Evolutionary conservation across 2,113 vertebrate genomes (phyloP), one percentile per base, ranked within the genome.

Genomic region (Triplophysa dalaica): DNA sequence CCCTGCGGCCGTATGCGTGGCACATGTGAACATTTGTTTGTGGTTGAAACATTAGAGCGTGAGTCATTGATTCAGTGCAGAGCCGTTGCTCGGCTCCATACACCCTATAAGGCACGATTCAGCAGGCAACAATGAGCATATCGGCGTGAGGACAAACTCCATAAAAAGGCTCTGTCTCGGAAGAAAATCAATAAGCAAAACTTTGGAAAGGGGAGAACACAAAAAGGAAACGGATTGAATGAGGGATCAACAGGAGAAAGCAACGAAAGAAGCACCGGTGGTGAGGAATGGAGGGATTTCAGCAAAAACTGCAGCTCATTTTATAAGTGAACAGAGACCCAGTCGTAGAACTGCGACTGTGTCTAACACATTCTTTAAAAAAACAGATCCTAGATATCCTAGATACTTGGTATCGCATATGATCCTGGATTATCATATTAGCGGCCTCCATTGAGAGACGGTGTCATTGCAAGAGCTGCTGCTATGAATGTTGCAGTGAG

Each of bases 221-320:
- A 73, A 77, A 73, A 48, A 60, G 17, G 56, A 52, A 70, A 63
- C 29, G 52, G 62, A 82, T 33, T 73, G 29, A 72, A 82, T 72
- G 66, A 77, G 45, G 64, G 45, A 58, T 76, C 62, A 24, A 64
- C 26, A 81, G n/a, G 75, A 81, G 52, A 64, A 60, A 79, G 70
- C 76, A 58, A 63, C n/a, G 6, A 63, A 76, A 76, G 33, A 65
- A 61, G 22, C 19, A 60, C 41, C 41, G 70, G 72, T 13, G 1
- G 74, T 22, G 48, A 50, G 38, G 14, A 70, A 50, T 70, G 81
- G 14, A 74, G 41, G 58, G 8, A 69, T 24, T 79, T 58, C 24
- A 17, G 10, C 60, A 84, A 82, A 82, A 81, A 81, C 78, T 81
- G 68, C 81, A 85, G 81, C 81, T 80, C 81, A 26, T 19, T 75